Base-by-base conservation (phyloP, 2,113 vertebrate genomes). In the Tautogolabrus adspersus region DNA sequence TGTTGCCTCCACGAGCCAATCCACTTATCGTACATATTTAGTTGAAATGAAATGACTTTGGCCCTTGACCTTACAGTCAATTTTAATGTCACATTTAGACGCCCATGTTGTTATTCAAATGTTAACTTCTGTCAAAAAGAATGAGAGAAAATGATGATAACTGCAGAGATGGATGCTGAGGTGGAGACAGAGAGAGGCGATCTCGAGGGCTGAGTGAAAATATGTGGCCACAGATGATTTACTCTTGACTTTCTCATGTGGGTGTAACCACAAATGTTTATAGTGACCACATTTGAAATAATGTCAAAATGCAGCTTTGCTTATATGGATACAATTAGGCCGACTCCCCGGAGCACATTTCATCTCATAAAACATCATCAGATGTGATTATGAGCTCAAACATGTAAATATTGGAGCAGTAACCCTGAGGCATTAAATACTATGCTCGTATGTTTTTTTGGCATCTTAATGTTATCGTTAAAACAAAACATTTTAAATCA, bases 231-330 rank as follows among this genome's bases (percentile, higher is more conserved):
- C 0, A 22, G 56, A 77, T 69, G 66, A 82, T 71, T 67, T 73
- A 74, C 61, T 49, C 19, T 51, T 49, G 38, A 66, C 44, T 63
- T 67, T 81, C 47, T 79, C 59, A 54, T 60, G 38, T 77, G 87
- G 81, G 76, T 76, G 86, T 87, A 58, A 83, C 69, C 77, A 55
- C 86, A 87, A 87, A 86, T 85, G 79, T 91, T 90, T 79, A 64
- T 22, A 70, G 55, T 86, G 75, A 90, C 87, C 81, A 88, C 83
- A 84, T 87, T 54, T 79, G 16, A 72, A 83, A 77, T 64, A 34
- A 86, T 85, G 76, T 56, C 63, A 74, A 60, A 78, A 66, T 55
- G 49, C 47, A 52, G 15, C 65, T 77, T 59, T 82, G 57, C 73
- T 89, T 61, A 67, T 61, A 67, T 84, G 62, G 77, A 77, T 64